A percentile compares a stretch with the other conserved stretches of the same genome.
Evolutionary conservation across 2,888 invertebrate species (phyloP).

Genomic region (Chymomyza fuscimana): DNA sequence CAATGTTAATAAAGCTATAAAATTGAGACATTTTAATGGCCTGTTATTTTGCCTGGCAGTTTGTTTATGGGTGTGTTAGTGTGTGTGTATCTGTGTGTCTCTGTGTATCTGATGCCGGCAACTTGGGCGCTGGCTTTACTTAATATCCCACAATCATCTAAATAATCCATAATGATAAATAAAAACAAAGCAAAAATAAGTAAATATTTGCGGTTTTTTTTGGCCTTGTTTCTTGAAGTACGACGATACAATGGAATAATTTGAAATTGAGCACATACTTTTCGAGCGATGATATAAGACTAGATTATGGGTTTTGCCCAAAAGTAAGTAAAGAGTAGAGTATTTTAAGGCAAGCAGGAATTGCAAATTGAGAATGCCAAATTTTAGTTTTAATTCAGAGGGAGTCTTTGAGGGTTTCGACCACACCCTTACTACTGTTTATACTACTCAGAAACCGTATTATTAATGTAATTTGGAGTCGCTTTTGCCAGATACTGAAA

Average conservation of each 20-base stretch:
- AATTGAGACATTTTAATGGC: constrained; percentile 26
- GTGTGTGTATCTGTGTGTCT: background rate
- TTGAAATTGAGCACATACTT: background rate
- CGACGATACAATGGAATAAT: background rate
- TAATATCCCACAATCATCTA: constrained; percentile 42
- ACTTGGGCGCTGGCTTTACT: background rate
- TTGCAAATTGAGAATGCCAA: too few species aligned
- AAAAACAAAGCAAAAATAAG: constrained; percentile 48
- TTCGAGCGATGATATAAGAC: background rate
- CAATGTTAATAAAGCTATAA: constrained; percentile 63
- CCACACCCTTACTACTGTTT: too few species aligned
- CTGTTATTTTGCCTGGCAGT: constrained; percentile 8
- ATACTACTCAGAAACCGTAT: too few species aligned
- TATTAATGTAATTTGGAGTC: too few species aligned
- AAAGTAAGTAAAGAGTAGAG: too few species aligned
- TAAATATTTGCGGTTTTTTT: constrained; percentile 35
- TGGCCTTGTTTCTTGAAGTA: background rate
- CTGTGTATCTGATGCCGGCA: background rate
- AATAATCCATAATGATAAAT: constrained; percentile 49
- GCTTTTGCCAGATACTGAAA: too few species aligned
- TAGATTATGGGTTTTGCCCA: background rate
- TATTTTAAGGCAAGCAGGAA: too few species aligned
- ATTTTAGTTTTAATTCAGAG: too few species aligned
- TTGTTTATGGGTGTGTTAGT: constrained; percentile 2
- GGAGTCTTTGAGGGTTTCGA: too few species aligned